Base-by-base conservation (phyloP, 2,797 vertebrate species). In the Cynopterus sphinx region DNA sequence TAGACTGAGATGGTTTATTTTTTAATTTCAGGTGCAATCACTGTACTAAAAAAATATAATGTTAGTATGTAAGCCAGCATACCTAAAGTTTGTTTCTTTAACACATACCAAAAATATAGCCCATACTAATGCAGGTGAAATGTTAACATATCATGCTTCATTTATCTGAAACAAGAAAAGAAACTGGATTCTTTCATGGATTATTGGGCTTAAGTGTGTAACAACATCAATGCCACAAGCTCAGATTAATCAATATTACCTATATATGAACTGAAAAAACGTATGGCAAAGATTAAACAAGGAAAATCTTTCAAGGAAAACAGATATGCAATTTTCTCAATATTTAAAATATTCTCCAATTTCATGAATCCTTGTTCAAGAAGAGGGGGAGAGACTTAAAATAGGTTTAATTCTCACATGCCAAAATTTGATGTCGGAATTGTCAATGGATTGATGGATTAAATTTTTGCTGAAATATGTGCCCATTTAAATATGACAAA, bases 81-180 rank as follows among this genome's bases (percentile, higher is more conserved):
- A 87, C 31, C 43, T 87, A 71, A 95, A 55, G 13, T 85, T 87
- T 89, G 9, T 81, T 94, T 95, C 70, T 77, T 83, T 81, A 89
- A 68, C 26, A 73, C 15, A 73, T 15, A 95, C 5, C n/a, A 87
- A 61, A 91, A 85, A 85, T 57, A 55, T 11, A 88, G 81, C 85
- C n/a, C 33, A 26, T 36, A 51, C 10, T 78, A n/a, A 43, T 67
- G 39, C 65, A 94, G 17, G 39, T 31, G 41, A 33, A 75, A 77
- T 71, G 39, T 31, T 84, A 78, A 49, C 36, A 87, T 36, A 86
- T 5, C 13, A 7, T 82, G n/a, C 36, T 77, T 95, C 43, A 81
- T 67, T 67, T 90, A 89, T 33, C 51, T 65, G 79, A 70, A 43
- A 79, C 33, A 94, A 94, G 73, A 67, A 79, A 82, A 83, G 33